phyloP scores from a whole-genome alignment of 2,888 invertebrate genomes.

The Temnothorax ravouxi region DNA sequence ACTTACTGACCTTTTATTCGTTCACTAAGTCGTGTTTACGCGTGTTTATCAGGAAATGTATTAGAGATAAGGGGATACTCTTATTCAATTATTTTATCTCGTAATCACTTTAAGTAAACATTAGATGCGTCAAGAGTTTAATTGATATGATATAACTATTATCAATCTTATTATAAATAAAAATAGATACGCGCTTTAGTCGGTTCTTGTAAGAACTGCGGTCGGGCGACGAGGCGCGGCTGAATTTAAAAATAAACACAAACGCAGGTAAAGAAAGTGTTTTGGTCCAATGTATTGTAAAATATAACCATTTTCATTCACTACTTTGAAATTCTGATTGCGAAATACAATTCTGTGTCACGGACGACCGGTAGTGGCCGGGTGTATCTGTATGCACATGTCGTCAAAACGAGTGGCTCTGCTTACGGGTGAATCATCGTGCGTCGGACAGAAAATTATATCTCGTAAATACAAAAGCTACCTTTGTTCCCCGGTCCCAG shows the following conservation, averaged over 20 bases:
- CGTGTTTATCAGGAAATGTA: background rate
- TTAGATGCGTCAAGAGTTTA: background rate
- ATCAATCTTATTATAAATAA: background rate
- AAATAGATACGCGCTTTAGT: background rate
- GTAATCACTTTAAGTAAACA: background rate
- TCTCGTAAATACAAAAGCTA: constrained; percentile 18
- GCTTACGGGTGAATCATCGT: background rate
- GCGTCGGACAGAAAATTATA: constrained; percentile 4
- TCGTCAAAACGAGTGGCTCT: background rate
- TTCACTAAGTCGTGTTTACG: background rate
- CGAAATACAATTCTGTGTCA: background rate
- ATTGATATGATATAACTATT: background rate
- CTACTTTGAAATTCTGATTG: background rate
- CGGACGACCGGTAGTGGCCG: background rate
- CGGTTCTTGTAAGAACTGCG: too few relatives aligned
- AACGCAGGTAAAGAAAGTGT: background rate
- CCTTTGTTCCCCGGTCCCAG: background rate
- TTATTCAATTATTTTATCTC: background rate
- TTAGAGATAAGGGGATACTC: background rate
- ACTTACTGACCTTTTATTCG: background rate
- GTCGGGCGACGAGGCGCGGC: background rate
- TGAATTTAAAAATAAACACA: background rate
- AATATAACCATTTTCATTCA: background rate
- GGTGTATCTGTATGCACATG: background rate
- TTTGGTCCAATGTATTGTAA: background rate